phyloP scores from a whole-genome alignment of 2,797 vertebrate genomes.

The Etheostoma perlongum region DNA sequence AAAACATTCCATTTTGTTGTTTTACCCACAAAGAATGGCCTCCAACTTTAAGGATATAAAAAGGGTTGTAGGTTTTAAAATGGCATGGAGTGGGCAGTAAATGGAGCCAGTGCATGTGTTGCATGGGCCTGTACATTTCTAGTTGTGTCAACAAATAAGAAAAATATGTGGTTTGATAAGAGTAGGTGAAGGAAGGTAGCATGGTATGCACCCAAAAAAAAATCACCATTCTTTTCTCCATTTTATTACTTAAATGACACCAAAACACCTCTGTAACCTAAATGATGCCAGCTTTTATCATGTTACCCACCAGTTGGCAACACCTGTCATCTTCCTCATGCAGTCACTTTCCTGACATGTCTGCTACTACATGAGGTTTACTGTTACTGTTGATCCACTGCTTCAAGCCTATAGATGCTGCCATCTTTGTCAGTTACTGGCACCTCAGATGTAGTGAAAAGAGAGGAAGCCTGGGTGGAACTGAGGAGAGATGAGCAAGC shows the following conservation, averaged over 20 bases:
- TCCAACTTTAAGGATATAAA: conserved; percentile 6
- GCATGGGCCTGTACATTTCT: conserved; percentile 42
- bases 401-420: background rate
- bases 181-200: conserved; percentile 11
- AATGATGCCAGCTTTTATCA: background rate
- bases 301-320: background rate
- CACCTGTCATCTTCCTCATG: background rate
- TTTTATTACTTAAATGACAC: conserved; percentile 9
- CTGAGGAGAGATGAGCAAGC: background rate
- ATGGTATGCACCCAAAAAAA: background rate
- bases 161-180: conserved; percentile 32
- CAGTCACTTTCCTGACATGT: background rate
- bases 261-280: conserved; percentile 15
- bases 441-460: background rate
- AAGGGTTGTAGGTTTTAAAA: conserved; percentile 21
- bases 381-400: background rate
- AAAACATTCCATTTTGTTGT: conserved; percentile 2
- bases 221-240: background rate
- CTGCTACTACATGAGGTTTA: background rate
- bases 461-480: background rate
- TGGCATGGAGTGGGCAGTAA: background rate
- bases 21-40: conserved; percentile 9
- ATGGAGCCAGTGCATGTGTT: conserved; percentile 32
- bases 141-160: conserved; percentile 25
- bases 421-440: background rate